Evolutionary conservation across 1,140 invertebrate species (phyloP), one percentile per base, ranked within the genome.

Genomic region (Aphaenogaster rudis): DNA sequence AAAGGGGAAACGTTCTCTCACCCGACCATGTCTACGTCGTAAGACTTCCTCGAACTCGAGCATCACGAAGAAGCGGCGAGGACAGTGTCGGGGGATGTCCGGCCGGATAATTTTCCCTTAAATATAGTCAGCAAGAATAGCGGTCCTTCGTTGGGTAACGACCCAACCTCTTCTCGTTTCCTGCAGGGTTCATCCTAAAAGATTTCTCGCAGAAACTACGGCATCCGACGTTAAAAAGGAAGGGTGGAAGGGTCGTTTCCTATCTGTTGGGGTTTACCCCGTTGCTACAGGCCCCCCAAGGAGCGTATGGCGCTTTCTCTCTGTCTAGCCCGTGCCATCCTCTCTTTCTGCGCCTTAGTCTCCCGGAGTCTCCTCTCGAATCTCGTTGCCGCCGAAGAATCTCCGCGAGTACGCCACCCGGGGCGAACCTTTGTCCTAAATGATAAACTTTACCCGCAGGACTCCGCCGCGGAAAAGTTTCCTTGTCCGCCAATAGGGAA

Each of bases 371-470:
- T 61, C 63, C 48, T 79, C 72, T 89, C 71, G 42, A 72, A 71
- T 82, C 50, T 69, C 48, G 76, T 67, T 54, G 39, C 48, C 28
- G 42, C 21, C 57, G 45, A 80, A 88, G 81, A 88, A 79, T 84
- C 86, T 84, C 71, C 57, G 21, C 66, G 63, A 15, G 52, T 71
- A 76, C 74, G 69, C 84, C 86, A 86, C 76, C 76, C 89, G 86
- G 72, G 48, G 86, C 88, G 86, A 52, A 90, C 88, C 93, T 94
- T 93, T 94, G 89, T 92, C 90, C 90, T 90, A 92, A 92, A 94
- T 94, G 93, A 94, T 94, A 94, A 94, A 94, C 93, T 94, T 93
- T 93, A 72, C 85, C 91, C 91, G 72, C 77, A 85, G 93, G 92
- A 86, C 81, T 92, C 77, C 72, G 50, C 67, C 71, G 72, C 85